These are phyloP conservation scores for Drosophila littoralis DNA, from an alignment of 1,140 invertebrate genomes.

Conservation along the genomic window DNA sequence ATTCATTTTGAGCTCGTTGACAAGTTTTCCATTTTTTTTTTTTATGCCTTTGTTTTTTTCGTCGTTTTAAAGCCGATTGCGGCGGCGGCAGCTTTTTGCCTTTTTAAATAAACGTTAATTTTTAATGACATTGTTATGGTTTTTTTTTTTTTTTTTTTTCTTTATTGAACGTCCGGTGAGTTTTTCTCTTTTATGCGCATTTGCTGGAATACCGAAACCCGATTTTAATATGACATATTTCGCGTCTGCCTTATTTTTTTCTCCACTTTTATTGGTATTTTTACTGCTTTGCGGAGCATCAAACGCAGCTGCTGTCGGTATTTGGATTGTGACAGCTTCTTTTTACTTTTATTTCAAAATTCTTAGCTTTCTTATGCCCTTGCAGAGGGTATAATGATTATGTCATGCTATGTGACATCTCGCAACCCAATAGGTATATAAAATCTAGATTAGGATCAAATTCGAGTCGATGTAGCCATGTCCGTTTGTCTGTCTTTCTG, in stretches of 20 bases:
- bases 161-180: constrained; percentile 59
- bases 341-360: constrained; percentile 11
- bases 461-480: too few relatives aligned
- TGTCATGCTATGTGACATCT: too few relatives aligned
- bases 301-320: constrained; percentile 66
- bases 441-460: too few relatives aligned
- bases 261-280: constrained; percentile 42
- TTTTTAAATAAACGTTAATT: constrained; percentile 75
- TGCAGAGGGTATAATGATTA: too few relatives aligned
- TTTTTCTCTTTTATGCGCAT: neutral
- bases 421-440: too few relatives aligned
- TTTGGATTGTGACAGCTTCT: constrained; percentile 33
- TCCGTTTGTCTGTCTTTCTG: too few relatives aligned
- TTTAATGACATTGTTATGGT: constrained; percentile 56
- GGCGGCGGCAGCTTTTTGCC: constrained; percentile 38
- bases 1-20: constrained; percentile 55
- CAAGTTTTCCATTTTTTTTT: constrained; percentile 34
- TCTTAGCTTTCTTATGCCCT: neutral
- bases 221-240: constrained; percentile 37
- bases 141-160: constrained; percentile 15
- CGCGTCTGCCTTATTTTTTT: constrained; percentile 34
- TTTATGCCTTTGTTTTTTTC: constrained; percentile 20
- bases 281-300: constrained; percentile 50
- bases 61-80: constrained; percentile 58
- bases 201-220: constrained; percentile 4